Percentiles rank a stretch among this genome's conserved stretches.
These are phyloP conservation scores for Papio anubis DNA, from an alignment of 2,113 vertebrate species.

Conservation along the genomic window DNA sequence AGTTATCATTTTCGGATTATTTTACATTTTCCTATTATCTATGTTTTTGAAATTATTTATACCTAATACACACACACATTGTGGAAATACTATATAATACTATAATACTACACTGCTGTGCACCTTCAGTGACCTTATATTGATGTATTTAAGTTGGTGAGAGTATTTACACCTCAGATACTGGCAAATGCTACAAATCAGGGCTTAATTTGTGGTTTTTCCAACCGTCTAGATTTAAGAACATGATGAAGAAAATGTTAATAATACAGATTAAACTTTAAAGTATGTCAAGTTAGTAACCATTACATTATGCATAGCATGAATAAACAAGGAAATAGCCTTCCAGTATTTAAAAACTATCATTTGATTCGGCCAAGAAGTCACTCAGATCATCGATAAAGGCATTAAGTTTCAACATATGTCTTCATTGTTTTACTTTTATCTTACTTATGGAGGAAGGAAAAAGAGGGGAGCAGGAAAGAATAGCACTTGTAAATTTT, in stretches of 20 bases:
- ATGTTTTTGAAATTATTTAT: background rate
- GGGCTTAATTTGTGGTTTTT: no score
- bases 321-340: background rate
- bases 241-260: no score
- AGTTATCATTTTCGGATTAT: background rate
- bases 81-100: no score
- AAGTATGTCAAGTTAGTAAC: background rate
- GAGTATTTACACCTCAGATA: background rate
- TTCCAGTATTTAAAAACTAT: background rate
- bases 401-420: background rate
- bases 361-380: background rate
- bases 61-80: background rate
- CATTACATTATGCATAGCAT: background rate
- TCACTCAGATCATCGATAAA: background rate
- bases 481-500: background rate
- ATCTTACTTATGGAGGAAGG: background rate
- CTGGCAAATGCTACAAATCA: no score
- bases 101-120: background rate
- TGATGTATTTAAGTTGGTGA: background rate
- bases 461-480: background rate
- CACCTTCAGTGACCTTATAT: background rate
- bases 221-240: no score
- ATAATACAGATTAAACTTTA: no score
- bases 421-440: no score
- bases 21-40: background rate